Conservation (phyloP, 2,888 invertebrate genomes). For the Lasioglossum marginatum region DNA sequence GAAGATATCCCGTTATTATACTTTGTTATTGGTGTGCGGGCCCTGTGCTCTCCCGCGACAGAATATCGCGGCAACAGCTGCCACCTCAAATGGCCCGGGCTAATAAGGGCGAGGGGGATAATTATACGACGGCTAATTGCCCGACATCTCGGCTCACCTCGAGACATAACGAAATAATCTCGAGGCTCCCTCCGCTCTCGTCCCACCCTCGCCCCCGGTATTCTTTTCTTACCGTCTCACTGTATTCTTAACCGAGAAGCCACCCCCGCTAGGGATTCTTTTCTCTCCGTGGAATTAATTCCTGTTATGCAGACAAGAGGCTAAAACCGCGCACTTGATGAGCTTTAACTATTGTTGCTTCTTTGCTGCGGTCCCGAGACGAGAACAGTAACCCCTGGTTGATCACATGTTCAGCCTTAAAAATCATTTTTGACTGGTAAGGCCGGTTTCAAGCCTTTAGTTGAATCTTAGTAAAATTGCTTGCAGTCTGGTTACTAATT, state of each 20-base stretch:
- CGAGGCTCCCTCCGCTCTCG: conserved; percentile 34
- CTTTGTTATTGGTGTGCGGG: conserved; percentile 55
- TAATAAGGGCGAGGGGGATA: conserved; percentile 72
- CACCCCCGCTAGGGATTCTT: conserved; percentile 66
- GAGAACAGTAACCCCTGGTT: not conserved
- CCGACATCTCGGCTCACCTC: conserved; percentile 68
- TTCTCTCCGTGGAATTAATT: conserved; percentile 70
- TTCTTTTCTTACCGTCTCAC: conserved; percentile 41
- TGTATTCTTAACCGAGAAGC: conserved; percentile 63
- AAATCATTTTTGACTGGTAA: too few species aligned
- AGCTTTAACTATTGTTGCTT: conserved; percentile 56
- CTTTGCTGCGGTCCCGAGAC: conserved; percentile 19
- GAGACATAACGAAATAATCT: conserved; percentile 77
- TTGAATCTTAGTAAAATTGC: too few species aligned
- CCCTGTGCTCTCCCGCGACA: conserved; percentile 28
- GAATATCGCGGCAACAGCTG: conserved; percentile 60
- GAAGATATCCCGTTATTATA: conserved; percentile 60
- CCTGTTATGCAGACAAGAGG: conserved; percentile 61
- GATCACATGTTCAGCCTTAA: too few species aligned
- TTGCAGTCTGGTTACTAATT: too few species aligned
- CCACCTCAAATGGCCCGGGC: conserved; percentile 51
- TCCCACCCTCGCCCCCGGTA: conserved; percentile 1
- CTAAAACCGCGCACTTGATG: conserved; percentile 60
- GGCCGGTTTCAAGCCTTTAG: too few species aligned
- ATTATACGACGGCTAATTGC: conserved; percentile 79